Evolutionary conservation across 2,888 invertebrate genomes (phyloP).

Genomic region (Anorthoa munda): DNA sequence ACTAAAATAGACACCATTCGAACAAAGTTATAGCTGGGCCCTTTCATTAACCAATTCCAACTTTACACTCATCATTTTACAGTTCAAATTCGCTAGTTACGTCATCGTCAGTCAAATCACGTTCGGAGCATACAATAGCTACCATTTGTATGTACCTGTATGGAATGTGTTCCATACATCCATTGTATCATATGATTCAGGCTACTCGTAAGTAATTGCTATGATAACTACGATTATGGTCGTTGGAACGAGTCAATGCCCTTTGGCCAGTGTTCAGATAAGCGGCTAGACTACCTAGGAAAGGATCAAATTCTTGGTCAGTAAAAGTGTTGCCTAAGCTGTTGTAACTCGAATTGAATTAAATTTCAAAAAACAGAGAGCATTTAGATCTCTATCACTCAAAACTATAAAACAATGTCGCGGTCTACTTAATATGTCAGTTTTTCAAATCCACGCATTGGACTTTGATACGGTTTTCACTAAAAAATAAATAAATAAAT

Average conservation of each 20-base stretch:
- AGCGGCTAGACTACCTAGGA: too few species aligned
- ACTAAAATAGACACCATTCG: constrained; percentile 63
- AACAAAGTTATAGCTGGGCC: constrained; percentile 40
- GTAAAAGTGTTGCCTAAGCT: too few species aligned
- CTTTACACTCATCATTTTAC: constrained; percentile 22
- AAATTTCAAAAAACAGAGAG: too few species aligned
- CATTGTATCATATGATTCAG: constrained; percentile 62
- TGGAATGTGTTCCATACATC: constrained; percentile 58
- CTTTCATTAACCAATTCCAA: constrained; percentile 22
- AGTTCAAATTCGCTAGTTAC: constrained; percentile 35
- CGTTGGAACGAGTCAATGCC: constrained; percentile 31
- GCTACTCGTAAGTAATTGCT: constrained; percentile 36
- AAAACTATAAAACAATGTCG: too few species aligned
- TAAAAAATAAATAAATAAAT: too few species aligned
- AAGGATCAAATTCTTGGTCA: too few species aligned
- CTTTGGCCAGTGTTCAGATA: constrained; percentile 14
- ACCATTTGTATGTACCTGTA: constrained; percentile 54
- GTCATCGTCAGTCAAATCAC: constrained; percentile 57
- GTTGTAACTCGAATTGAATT: too few species aligned
- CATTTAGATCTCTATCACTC: too few species aligned
- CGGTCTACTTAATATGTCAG: too few species aligned
- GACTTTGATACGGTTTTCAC: too few species aligned
- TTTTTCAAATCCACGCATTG: too few species aligned
- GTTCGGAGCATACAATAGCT: constrained; percentile 57
- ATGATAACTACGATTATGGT: constrained; percentile 27